Conservation (phyloP, 2,797 vertebrate genomes). For the Jordanella pulchra region DNA sequence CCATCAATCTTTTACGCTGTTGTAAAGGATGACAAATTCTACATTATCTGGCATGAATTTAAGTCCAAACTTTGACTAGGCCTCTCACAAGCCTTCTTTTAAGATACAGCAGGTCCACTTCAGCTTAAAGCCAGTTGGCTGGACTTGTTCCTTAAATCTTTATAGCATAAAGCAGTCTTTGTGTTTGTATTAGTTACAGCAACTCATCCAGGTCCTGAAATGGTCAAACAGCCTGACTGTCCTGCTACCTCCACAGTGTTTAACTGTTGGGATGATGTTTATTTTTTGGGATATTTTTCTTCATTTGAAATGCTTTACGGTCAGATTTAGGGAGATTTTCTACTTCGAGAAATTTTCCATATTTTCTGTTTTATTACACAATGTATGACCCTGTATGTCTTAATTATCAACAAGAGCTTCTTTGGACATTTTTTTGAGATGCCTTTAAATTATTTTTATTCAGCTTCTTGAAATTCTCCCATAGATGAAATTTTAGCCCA, state of each 20-base stretch:
- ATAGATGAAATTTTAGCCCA: neutral
- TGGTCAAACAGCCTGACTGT: neutral
- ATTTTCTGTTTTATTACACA: too few relatives aligned
- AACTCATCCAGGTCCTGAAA: neutral
- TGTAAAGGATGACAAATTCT: neutral
- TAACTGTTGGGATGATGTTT: neutral
- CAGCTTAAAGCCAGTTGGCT: neutral
- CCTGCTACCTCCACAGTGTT: neutral
- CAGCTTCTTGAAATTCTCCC: neutral
- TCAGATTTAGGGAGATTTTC: neutral
- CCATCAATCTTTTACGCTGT: neutral
- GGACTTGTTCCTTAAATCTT: neutral
- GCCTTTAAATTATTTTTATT: too few relatives aligned
- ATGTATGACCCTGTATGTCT: too few relatives aligned
- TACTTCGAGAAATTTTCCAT: too few relatives aligned
- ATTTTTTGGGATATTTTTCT: too few relatives aligned
- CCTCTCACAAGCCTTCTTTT: neutral
- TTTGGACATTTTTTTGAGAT: neutral
- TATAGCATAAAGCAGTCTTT: neutral
- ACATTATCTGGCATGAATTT: neutral
- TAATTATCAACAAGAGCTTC: neutral
- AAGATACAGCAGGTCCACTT: neutral
- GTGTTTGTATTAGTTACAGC: neutral
- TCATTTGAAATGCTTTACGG: too few relatives aligned
- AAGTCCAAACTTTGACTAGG: neutral